phyloP scores from a whole-genome alignment of 2,888 invertebrate genomes.

The Drosophila neonasuta region DNA sequence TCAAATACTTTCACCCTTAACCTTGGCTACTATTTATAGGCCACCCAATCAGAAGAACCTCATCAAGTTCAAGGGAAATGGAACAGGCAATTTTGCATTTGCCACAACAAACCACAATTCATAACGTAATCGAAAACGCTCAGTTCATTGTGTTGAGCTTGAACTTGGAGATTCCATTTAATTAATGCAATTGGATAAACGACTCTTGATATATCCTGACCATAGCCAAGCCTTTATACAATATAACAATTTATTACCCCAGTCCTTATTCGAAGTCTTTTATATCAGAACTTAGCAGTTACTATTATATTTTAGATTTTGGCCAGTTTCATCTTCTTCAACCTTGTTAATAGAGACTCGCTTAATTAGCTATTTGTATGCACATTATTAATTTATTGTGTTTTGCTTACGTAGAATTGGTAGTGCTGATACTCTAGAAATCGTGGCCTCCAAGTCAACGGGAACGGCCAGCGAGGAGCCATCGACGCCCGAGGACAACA shows the following conservation, averaged over 20 bases:
- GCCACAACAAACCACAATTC: constrained; percentile 53
- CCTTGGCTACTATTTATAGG: constrained; percentile 63
- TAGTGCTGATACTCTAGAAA: constrained; percentile 81
- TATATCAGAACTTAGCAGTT: not conserved
- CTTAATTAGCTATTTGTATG: constrained; percentile 28
- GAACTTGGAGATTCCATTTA: constrained; percentile 25
- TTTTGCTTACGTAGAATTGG: constrained; percentile 75
- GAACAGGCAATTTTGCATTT: constrained; percentile 42
- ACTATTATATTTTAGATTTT: not conserved
- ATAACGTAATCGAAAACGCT: constrained; percentile 20
- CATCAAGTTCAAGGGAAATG: constrained; percentile 75
- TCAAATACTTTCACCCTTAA: constrained; percentile 40
- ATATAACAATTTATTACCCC: not conserved
- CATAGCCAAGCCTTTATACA: not conserved
- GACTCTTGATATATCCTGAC: not conserved
- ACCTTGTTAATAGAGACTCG: not conserved
- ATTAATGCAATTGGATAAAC: constrained; percentile 14
- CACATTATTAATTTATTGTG: constrained; percentile 20
- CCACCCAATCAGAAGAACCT: constrained; percentile 31
- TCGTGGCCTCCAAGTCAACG: constrained; percentile 81
- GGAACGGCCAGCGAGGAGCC: constrained; percentile 80
- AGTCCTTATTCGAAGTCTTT: not conserved
- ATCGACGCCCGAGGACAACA: constrained; percentile 88
- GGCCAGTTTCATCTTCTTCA: not conserved
- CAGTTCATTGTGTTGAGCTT: not conserved